Evolutionary conservation across 2,888 invertebrate species (phyloP).

Genomic region (Tenthredo amoena): DNA sequence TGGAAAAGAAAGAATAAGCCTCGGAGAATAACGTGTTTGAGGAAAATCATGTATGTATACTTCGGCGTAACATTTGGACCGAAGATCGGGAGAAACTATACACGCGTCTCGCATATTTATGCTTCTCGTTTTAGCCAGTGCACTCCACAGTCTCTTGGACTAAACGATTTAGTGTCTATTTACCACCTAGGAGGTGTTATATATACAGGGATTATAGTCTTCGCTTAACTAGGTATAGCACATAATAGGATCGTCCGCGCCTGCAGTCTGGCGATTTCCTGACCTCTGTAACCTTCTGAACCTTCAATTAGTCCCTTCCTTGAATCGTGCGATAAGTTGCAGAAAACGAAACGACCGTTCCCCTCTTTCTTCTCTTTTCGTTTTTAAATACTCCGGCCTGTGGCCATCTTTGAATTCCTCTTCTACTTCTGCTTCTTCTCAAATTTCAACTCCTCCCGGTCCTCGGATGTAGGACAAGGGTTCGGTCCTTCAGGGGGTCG

Average conservation of each 20-base stretch:
- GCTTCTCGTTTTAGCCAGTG: not conserved
- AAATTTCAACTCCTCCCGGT: not conserved
- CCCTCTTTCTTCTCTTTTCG: not conserved
- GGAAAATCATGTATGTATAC: too few species aligned
- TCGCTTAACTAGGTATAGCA: not conserved
- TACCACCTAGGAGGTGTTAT: not conserved
- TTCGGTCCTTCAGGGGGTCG: not conserved
- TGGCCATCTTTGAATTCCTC: not conserved
- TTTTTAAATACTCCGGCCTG: not conserved
- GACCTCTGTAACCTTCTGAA: not conserved
- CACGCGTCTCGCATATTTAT: not conserved
- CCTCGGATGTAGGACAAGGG: not conserved
- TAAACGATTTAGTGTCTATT: conserved; percentile 21
- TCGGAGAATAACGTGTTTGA: too few species aligned
- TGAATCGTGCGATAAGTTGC: not conserved
- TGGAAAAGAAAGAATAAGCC: not conserved
- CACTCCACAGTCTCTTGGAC: not conserved
- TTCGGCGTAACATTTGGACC: too few species aligned
- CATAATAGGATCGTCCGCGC: conserved; percentile 6
- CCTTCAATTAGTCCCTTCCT: not conserved
- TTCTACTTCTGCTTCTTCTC: not conserved
- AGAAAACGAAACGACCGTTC: not conserved
- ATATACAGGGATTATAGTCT: not conserved
- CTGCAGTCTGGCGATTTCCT: not conserved
- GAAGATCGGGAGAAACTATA: too few species aligned